These are phyloP conservation scores for Chelmon rostratus DNA, from an alignment of 2,797 vertebrate species.

Conservation along the genomic window DNA sequence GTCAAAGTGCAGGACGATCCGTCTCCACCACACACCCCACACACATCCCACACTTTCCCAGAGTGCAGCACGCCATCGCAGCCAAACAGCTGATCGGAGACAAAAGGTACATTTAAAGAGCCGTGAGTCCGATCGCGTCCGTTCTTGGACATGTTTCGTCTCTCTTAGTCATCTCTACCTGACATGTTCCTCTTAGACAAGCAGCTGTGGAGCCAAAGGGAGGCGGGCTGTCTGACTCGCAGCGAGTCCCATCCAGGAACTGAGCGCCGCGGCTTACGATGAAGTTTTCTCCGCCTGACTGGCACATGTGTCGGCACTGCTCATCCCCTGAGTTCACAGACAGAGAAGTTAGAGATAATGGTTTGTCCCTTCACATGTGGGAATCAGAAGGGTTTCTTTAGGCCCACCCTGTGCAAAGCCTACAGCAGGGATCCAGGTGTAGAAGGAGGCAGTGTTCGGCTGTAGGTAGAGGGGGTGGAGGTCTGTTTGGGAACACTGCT, in stretches of 20 bases:
- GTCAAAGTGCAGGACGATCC: constrained; percentile 87
- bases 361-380: not conserved
- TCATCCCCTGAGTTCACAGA: constrained; percentile 85
- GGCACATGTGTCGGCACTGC: constrained; percentile 92
- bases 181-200: constrained; percentile 90
- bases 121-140: constrained; percentile 1
- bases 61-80: constrained; percentile 93
- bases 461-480: constrained; percentile 85
- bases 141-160: not conserved
- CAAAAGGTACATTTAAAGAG: constrained; percentile 13
- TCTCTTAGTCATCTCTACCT: constrained; percentile 81
- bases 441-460: constrained; percentile 80
- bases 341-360: not conserved
- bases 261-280: constrained; percentile 90
- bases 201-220: constrained; percentile 76
- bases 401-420: constrained; percentile 87
- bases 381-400: not conserved
- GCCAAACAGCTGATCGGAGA: constrained; percentile 88
- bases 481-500: constrained; percentile 93
- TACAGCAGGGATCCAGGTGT: constrained; percentile 91
- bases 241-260: constrained; percentile 94
- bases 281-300: constrained; percentile 89
- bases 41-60: constrained; percentile 85
- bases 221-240: constrained; percentile 76
- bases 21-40: constrained; percentile 92